Evolutionary conservation across 2,113 vertebrate species (phyloP), one percentile per base, ranked within the genome.

Genomic region (Sisor rabdophorus): DNA sequence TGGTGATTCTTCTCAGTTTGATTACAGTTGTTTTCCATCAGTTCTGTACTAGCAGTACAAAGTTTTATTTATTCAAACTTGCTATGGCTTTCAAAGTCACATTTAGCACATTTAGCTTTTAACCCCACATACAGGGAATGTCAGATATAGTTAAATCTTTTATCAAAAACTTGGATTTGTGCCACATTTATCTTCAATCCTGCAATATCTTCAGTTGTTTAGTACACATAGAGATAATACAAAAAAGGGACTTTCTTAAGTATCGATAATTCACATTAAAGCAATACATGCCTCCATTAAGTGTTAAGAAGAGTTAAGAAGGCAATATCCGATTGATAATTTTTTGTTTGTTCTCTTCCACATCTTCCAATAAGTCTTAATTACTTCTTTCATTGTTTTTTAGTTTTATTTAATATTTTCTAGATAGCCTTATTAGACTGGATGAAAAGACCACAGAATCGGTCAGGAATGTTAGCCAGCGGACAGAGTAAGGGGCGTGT

Each of bases 401-500:
- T 26, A 78, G 19, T 78, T 69, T 75, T 75, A 54, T 81, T 70
- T 40, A 9, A 26, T 47, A 75, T 75, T 72, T 44, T 50, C 53
- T 15, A 55, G 20, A 32, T 55, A 17, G 9, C 22, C 72, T 82
- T 65, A 50, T 36, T 61, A 50, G 16, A 28, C 60, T 36, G n/a
- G 17, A 64, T 52, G 40, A 72, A 71, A 50, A 67, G 59, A 32
- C 72, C 71, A 58, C n/a, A 65, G 40, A 26, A 48, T 73, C 48
- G n/a, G 77, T 69, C 16, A 76, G 48, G 79, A 63, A 40, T 50
- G 47, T 79, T 82, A 76, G 68, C 30, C 68, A 61, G 15, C 5
- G 63, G 47, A 28, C 61, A 72, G 69, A 17, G 81, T 50, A 52
- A 79, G 55, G 69, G 73, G 69, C 73, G 81, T 76, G 77, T 65